These are phyloP conservation scores for Argentina silus DNA, from an alignment of 2,797 vertebrate genomes.

Conservation along the genomic window DNA sequence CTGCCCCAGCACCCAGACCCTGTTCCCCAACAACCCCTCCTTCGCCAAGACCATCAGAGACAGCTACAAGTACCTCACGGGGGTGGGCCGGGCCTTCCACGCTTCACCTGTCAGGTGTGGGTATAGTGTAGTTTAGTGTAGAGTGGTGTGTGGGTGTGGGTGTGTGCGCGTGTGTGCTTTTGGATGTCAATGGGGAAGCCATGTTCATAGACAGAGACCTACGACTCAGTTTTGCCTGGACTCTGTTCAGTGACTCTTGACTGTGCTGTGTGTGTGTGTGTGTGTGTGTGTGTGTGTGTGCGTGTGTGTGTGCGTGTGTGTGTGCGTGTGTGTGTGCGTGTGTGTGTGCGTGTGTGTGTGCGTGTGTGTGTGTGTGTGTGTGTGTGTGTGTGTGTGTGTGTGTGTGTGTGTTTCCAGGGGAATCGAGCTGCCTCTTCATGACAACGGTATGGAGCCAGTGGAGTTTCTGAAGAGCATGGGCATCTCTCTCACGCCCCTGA, in stretches of 20 bases:
- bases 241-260: too few relatives aligned
- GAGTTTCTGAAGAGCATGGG: constrained; percentile 86
- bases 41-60: constrained; percentile 85
- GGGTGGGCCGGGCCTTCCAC: constrained; percentile 76
- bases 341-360: neutral
- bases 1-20: constrained; percentile 81
- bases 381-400: neutral
- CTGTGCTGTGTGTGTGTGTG: neutral
- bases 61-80: constrained; percentile 83
- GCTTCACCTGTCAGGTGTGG: constrained; percentile 71
- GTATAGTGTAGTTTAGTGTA: too few relatives aligned
- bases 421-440: constrained; percentile 80
- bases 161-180: too few relatives aligned
- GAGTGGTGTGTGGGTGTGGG: neutral
- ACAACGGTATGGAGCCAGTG: constrained; percentile 78
- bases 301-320: neutral
- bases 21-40: constrained; percentile 85
- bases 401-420: constrained; percentile 59
- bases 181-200: too few relatives aligned
- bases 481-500: constrained; percentile 78
- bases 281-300: constrained; percentile 9
- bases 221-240: neutral
- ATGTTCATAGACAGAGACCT: too few relatives aligned
- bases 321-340: constrained; percentile 1
- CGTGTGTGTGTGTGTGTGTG: neutral